Percentiles rank a stretch among this genome's conserved stretches.
phyloP scores from a whole-genome alignment of 2,113 vertebrate genomes.

The Geococcyx californianus region DNA sequence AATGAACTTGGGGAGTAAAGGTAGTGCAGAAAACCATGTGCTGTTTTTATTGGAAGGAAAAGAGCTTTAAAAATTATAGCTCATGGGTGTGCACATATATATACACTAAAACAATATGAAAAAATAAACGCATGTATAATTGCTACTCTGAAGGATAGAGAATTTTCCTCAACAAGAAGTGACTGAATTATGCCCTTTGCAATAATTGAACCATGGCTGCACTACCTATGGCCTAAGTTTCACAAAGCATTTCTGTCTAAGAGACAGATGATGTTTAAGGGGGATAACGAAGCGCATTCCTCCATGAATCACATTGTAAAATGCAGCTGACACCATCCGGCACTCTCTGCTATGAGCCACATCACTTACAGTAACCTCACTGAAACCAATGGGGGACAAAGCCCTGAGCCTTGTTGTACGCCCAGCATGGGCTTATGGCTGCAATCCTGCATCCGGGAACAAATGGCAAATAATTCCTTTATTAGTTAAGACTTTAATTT shows the following conservation, averaged over 20 bases:
- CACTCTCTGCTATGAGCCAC: accelerated
- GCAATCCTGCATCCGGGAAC: background rate
- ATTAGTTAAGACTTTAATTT: background rate
- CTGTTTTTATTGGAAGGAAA: constrained; percentile 33
- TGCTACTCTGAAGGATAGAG: background rate
- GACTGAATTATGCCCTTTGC: background rate
- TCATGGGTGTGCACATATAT: background rate
- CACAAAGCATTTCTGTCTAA: background rate
- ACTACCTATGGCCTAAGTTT: background rate
- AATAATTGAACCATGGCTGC: background rate
- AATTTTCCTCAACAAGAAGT: background rate
- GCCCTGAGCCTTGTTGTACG: background rate
- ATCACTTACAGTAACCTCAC: background rate
- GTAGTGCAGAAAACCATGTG: background rate
- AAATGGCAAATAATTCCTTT: background rate
- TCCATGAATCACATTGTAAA: accelerated
- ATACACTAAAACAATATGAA: background rate
- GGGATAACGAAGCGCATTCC: background rate
- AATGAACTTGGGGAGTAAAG: constrained; percentile 24
- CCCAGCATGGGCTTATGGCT: accelerated
- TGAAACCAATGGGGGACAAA: accelerated
- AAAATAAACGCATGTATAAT: background rate
- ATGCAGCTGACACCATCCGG: background rate
- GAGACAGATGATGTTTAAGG: background rate
- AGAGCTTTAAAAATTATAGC: constrained; percentile 32